Evolutionary conservation across 2,888 invertebrate species (phyloP), one percentile per base, ranked within the genome.

Genomic region (Lacanobia wlatinum): DNA sequence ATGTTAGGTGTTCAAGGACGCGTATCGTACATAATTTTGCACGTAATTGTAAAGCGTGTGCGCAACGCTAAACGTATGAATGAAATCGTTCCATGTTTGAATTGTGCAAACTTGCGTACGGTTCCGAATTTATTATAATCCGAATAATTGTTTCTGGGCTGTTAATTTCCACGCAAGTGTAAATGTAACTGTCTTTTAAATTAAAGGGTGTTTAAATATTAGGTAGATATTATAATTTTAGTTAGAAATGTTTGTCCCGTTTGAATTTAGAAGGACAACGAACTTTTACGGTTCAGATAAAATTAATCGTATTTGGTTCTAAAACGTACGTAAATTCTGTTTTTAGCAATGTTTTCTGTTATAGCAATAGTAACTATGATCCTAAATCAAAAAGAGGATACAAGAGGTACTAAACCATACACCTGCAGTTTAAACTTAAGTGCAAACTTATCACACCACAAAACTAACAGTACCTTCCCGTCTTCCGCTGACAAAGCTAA

Each of bases 101-200:
- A 75, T 87, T 85, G 71, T 82, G 81, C 69, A 84, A 82, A 73
- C 46, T 64, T 76, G 71, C 74, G 59, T 34, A 64, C 48, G 60
- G 67, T 79, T 63, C 75, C 75, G 68, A 85, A 84, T 72, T 61
- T 46, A 43, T 59, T 38, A 40, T 73, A n/a, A 52, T 70, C 46
- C 38, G 43, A 75, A 74, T 80, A 82, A 73, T 82, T 80, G 67
- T 81, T 83, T 76, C 72, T 79, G 76, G 65, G 78, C 63, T 69
- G 79, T 80, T 80, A 76, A 83, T 87, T 85, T 87, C 73, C 68
- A 85, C 72, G 66, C 68, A 34, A 73, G 64, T 76, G 70, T 80
- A 77, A 71, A 58, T 60, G 21, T 80, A 82, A 84, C 77, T 83
- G 78, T 83, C 43, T 64, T 53, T 12, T 2, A 50, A 56, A 56